A percentile compares a stretch with the other conserved stretches of the same genome.
phyloP scores from a whole-genome alignment of 2,113 vertebrate species.

The Rhizomys pruinosus region DNA sequence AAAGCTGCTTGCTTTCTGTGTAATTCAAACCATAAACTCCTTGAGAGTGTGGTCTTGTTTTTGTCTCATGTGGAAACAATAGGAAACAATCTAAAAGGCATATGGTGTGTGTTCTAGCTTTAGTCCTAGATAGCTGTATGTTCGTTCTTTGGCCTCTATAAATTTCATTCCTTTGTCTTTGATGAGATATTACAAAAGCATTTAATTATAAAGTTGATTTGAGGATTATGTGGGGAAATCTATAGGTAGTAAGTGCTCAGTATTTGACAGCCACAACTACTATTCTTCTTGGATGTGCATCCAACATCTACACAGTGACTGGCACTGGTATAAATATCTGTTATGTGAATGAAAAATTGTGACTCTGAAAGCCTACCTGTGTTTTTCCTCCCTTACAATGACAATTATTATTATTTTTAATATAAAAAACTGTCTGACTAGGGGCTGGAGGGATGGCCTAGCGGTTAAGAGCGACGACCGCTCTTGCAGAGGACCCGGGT shows the following conservation, averaged over 20 bases:
- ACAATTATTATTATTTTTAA: constrained; percentile 24
- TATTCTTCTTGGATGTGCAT: neutral
- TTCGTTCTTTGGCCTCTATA: neutral
- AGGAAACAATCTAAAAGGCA: neutral
- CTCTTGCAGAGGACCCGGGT: too few species aligned
- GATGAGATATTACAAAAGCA: constrained; percentile 10
- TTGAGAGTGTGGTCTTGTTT: neutral
- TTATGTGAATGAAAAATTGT: neutral
- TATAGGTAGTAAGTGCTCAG: neutral
- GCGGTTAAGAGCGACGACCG: too few species aligned
- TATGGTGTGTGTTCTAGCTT: neutral
- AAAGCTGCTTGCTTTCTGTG: neutral
- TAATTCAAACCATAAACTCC: neutral
- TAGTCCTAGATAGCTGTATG: neutral
- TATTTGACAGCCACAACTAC: neutral
- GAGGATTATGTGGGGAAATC: neutral
- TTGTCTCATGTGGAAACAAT: neutral
- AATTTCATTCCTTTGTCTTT: neutral
- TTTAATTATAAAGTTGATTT: neutral
- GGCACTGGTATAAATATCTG: neutral
- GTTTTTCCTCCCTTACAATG: neutral
- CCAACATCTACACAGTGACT: neutral
- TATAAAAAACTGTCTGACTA: neutral
- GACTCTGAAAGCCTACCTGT: neutral
- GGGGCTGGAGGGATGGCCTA: too few species aligned